A percentile compares a stretch with the other conserved stretches of the same genome.
Evolutionary conservation across 2,888 invertebrate species (phyloP).

Genomic region (Trisateles emortualis): DNA sequence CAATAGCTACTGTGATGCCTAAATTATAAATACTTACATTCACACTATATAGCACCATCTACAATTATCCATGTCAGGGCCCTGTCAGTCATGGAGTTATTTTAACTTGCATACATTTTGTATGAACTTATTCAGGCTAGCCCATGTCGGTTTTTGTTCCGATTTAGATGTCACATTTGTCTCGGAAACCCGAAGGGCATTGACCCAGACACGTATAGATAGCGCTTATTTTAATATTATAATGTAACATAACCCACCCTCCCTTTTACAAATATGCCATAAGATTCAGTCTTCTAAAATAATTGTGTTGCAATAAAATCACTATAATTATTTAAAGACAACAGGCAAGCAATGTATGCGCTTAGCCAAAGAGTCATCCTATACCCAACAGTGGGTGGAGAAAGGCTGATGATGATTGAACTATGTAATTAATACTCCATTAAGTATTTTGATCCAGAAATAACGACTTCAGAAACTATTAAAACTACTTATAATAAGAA

Average conservation of each 20-base stretch:
- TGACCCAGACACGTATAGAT: no score
- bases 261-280: constrained; percentile 55
- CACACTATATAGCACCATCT: no score
- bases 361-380: no score
- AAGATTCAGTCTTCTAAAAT: constrained; percentile 76
- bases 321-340: constrained; percentile 28
- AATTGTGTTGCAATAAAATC: constrained; percentile 62
- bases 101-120: no score
- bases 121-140: no score
- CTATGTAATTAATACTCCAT: constrained; percentile 15
- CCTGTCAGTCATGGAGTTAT: no score
- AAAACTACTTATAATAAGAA: neutral
- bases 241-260: constrained; percentile 50
- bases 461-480: constrained; percentile 4
- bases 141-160: no score
- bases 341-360: constrained; percentile 7
- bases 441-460: constrained; percentile 33
- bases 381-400: no score
- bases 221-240: constrained; percentile 50
- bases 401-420: no score
- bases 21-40: constrained; percentile 53
- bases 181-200: no score
- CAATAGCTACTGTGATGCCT: constrained; percentile 62
- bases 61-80: no score
- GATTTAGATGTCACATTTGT: no score